A percentile compares a stretch with the other conserved stretches of the same genome.
Conservation (phyloP, 2,113 vertebrate genomes). For the Passer montanus region DNA sequence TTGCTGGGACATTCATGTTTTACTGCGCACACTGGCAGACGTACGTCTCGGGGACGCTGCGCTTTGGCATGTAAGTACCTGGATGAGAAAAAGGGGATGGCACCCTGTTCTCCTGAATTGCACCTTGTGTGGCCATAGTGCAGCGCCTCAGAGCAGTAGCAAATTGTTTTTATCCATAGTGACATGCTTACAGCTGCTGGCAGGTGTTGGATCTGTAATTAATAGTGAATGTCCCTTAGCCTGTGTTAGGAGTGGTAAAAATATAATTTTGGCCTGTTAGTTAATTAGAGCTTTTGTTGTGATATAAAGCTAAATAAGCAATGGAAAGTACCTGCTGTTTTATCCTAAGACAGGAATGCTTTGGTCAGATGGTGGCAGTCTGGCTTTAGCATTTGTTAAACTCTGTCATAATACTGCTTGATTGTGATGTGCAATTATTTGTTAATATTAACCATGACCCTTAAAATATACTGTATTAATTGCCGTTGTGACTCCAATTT, state of each 20-base stretch:
- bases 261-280: background rate
- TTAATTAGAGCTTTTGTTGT: background rate
- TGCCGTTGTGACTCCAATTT: background rate
- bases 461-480: background rate
- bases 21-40: constrained; percentile 99
- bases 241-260: background rate
- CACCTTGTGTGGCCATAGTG: background rate
- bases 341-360: background rate
- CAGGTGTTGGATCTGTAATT: background rate
- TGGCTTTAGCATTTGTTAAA: background rate
- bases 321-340: background rate
- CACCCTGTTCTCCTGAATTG: background rate
- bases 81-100: background rate
- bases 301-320: background rate
- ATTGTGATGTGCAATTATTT: background rate
- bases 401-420: background rate
- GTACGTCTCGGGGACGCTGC: constrained; percentile 94
- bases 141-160: background rate
- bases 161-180: background rate
- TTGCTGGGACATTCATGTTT: constrained; percentile 98
- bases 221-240: background rate
- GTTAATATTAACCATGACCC: background rate
- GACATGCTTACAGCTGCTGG: background rate
- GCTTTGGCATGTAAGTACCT: constrained; percentile 96
- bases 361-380: background rate